Percentiles rank a stretch among this genome's conserved stretches.
Evolutionary conservation across 2,888 invertebrate species (phyloP).

Genomic region (Nemurella pictetii): DNA sequence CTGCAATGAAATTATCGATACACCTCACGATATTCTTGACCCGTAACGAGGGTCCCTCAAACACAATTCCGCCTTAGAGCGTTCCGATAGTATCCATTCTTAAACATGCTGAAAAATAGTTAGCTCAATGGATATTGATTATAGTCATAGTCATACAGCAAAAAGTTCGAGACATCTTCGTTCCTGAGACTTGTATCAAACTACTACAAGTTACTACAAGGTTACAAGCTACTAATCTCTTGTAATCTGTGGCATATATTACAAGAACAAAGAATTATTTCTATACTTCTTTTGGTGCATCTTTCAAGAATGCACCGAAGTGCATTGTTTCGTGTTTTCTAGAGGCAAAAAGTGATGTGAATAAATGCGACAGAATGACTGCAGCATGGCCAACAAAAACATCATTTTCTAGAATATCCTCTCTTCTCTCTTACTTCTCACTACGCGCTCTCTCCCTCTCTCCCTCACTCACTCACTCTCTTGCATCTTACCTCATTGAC

Average conservation of each 20-base stretch:
- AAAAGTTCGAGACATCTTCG: too few species aligned
- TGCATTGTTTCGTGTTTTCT: not conserved
- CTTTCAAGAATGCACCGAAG: not conserved
- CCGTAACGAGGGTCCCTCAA: too few species aligned
- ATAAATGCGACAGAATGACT: not conserved
- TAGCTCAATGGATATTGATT: too few species aligned
- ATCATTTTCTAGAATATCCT: not conserved
- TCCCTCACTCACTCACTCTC: not conserved
- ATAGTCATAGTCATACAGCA: too few species aligned
- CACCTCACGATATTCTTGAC: too few species aligned
- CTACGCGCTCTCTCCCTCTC: not conserved
- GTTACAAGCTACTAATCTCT: too few species aligned
- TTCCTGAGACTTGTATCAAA: too few species aligned
- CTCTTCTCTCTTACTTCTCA: not conserved
- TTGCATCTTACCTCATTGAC: not conserved
- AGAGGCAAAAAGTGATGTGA: not conserved
- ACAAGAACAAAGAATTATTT: not conserved
- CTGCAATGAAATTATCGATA: too few species aligned
- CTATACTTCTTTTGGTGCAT: not conserved
- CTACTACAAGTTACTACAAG: too few species aligned
- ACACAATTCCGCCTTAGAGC: too few species aligned
- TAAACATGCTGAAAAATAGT: too few species aligned
- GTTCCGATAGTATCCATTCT: too few species aligned
- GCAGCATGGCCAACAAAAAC: not conserved
- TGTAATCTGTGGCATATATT: not conserved